Percentiles rank a stretch among this genome's conserved stretches.
These are phyloP conservation scores for Hirtodrosophila confusa DNA, from an alignment of 2,888 invertebrate genomes.

Conservation along the genomic window DNA sequence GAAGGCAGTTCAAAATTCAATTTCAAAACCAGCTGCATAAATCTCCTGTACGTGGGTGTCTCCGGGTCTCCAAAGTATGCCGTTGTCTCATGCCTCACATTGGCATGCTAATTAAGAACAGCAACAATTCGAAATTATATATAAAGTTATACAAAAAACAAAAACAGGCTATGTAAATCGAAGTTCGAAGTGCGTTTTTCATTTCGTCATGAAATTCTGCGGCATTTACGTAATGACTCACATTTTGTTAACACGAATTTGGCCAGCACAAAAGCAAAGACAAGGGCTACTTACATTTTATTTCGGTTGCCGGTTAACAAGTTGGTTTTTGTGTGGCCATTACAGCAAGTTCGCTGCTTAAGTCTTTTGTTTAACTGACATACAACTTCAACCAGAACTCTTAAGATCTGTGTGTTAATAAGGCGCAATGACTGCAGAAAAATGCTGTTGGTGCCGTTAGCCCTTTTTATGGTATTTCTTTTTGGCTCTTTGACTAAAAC, in stretches of 20 bases:
- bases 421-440: constrained; percentile 60
- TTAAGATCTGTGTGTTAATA: constrained; percentile 36
- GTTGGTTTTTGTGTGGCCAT: constrained; percentile 10
- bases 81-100: constrained; percentile 40
- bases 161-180: constrained; percentile 40
- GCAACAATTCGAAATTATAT: constrained; percentile 19
- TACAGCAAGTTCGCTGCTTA: constrained; percentile 34
- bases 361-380: constrained; percentile 59
- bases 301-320: constrained; percentile 26
- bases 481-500: constrained; percentile 23
- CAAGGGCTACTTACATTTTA: constrained; percentile 19
- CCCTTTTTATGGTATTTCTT: constrained; percentile 8
- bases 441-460: constrained; percentile 51
- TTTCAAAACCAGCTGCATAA: constrained; percentile 45
- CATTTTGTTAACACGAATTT: constrained; percentile 25
- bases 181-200: constrained; percentile 44
- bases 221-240: constrained; percentile 60
- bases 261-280: constrained; percentile 13
- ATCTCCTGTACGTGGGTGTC: constrained; percentile 43
- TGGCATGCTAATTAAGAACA: constrained; percentile 62
- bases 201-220: constrained; percentile 66
- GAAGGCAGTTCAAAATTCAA: constrained; percentile 41
- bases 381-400: constrained; percentile 26
- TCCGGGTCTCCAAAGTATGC: constrained; percentile 26
- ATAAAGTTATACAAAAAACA: constrained; percentile 6